phyloP scores from a whole-genome alignment of 2,888 invertebrate species.

The Drosophila mettleri region DNA sequence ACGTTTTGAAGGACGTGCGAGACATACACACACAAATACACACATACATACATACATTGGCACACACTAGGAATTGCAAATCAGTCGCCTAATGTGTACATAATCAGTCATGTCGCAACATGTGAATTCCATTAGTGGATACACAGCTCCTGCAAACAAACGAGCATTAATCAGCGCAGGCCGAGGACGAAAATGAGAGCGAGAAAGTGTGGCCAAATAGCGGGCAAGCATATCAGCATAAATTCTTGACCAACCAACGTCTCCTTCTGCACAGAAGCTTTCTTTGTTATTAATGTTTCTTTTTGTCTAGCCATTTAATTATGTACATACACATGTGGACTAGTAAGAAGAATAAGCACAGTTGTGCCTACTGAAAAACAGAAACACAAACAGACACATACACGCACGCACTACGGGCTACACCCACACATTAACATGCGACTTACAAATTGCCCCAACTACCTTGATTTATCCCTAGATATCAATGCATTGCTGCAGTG shows the following conservation, averaged over 20 bases:
- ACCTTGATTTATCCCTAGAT: conserved; percentile 73
- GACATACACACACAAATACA: conserved; percentile 29
- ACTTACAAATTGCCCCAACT: conserved; percentile 70
- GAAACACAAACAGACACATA: conserved; percentile 8
- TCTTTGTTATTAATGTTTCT: conserved; percentile 68
- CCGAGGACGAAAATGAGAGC: conserved; percentile 14
- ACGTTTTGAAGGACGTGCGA: conserved; percentile 63
- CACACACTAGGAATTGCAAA: conserved; percentile 74
- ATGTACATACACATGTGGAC: conserved; percentile 18
- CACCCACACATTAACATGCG: conserved; percentile 28
- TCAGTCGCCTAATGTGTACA: conserved; percentile 80
- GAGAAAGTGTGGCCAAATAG: conserved; percentile 9
- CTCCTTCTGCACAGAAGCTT: conserved; percentile 19
- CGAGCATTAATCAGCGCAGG: conserved; percentile 73
- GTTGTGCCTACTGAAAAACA: conserved; percentile 30
- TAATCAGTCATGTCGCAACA: conserved; percentile 81
- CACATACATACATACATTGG: conserved; percentile 13
- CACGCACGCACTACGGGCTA: conserved; percentile 7
- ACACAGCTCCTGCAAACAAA: conserved; percentile 73
- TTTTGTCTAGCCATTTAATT: conserved; percentile 58
- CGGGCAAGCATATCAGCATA: conserved; percentile 6
- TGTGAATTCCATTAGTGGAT: conserved; percentile 79
- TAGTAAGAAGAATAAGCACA: conserved; percentile 10
- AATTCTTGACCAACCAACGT: conserved; percentile 3
- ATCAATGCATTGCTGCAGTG: conserved; percentile 57